Evolutionary conservation across 2,113 vertebrate genomes (phyloP), one percentile per base, ranked within the genome.

Genomic region (Amphiprion ocellaris): DNA sequence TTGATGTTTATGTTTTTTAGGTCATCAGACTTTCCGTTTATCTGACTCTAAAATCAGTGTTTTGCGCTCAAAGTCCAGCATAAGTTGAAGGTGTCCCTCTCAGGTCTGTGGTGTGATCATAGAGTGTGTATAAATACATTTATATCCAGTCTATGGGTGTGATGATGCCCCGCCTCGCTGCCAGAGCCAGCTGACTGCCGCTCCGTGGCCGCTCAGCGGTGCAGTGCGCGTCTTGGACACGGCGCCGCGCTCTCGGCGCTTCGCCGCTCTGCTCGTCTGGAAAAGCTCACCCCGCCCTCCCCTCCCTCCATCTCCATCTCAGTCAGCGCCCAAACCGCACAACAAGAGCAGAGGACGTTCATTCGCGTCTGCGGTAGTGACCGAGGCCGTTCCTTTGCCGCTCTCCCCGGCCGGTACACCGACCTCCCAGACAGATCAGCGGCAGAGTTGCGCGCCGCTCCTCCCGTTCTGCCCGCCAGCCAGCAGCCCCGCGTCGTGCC

Each of bases 151-250:
- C 19, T n/a, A 30, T 30, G 30, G 53, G 56, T 33, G 16, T 37
- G 33, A 10, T 30, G n/a, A 16, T 41, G 0, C 76, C 86, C 79
- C 86, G 71, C 85, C 74, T 81, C 26, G 70, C 15, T 63, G 79
- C 70, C 82, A 65, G n/a, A n/a, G 72, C 75, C 80, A 53, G 55
- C 19, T 70, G 60, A 14, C 33, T 37, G 41, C 23, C 14, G 28
- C 37, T 23, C 0, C 24, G 64, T 61, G 50, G 30, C 67, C 79
- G 23, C 16, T 54, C 69, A 78, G 26, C 66, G n/a, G 76, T 92
- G 91, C 88, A 90, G 87, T 88, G 87, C 90, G 90, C 88, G 87
- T 84, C 77, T 79, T 71, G 90, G 89, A 90, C 91, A 41, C 92
- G 83, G 77, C 84, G 87, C 86, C 84, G 88, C 90, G 91, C 92